Evolutionary conservation across 2,113 vertebrate genomes (phyloP).

Genomic region (Lagopus leucura): DNA sequence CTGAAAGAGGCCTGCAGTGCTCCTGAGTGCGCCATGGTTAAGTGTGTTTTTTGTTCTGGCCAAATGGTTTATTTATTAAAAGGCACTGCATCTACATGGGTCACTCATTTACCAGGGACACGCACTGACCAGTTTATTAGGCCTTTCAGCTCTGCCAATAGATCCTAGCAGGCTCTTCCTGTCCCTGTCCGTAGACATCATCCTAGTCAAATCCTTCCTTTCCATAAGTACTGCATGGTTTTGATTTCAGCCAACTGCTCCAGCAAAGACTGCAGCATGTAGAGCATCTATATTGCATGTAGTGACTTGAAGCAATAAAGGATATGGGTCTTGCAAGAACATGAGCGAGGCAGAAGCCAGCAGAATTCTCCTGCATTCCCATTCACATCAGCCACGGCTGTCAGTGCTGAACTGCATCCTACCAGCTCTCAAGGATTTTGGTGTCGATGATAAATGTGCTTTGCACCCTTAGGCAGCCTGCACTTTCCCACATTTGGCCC

Average conservation of each 20-base stretch:
- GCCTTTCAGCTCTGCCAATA: not conserved
- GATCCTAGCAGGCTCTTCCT: not conserved
- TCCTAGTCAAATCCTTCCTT: not conserved
- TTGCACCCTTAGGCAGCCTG: not conserved
- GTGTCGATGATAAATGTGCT: not conserved
- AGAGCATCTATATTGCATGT: not conserved
- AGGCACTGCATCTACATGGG: not conserved
- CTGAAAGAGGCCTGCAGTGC: not conserved
- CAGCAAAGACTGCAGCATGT: not conserved
- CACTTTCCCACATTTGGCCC: not conserved
- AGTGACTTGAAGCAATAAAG: not conserved
- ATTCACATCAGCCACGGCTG: not conserved
- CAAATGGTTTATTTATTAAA: slow-evolving; percentile 31
- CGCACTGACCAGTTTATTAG: not conserved
- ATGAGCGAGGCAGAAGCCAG: not conserved
- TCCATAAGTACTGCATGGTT: not conserved
- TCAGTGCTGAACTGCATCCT: not conserved
- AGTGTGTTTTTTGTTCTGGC: not conserved
- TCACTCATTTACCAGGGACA: slow-evolving; percentile 13
- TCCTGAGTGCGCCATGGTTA: not conserved
- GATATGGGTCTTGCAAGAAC: not conserved
- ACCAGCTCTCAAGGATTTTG: not conserved
- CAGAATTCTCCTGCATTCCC: not conserved
- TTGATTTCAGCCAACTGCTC: not conserved
- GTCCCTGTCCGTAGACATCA: not conserved